A percentile compares a stretch with the other conserved stretches of the same genome.
Conservation (phyloP, 2,888 invertebrate species). For the Amitus sp. region DNA sequence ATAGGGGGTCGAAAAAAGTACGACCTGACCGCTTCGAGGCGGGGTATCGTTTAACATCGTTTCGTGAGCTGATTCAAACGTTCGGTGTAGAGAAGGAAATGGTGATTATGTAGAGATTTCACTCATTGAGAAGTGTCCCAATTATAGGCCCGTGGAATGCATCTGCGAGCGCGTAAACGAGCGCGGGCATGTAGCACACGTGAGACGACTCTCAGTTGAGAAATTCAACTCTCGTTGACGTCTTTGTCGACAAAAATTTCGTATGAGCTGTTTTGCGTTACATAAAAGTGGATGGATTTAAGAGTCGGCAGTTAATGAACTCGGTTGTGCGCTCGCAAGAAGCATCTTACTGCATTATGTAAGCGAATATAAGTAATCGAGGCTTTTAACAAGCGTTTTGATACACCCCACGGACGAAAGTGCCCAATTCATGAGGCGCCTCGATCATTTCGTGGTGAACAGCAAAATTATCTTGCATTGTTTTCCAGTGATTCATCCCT, state of each 20-base stretch:
- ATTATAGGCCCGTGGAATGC: constrained; percentile 10
- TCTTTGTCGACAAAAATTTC: constrained; percentile 7
- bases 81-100: constrained; percentile 1
- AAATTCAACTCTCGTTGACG: constrained; percentile 30
- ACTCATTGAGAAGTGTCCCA: constrained; percentile 9
- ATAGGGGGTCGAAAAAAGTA: neutral
- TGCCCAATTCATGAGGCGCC: too few relatives aligned
- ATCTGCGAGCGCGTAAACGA: constrained; percentile 13
- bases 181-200: constrained; percentile 21
- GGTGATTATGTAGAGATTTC: constrained; percentile 9
- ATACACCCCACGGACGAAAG: constrained; percentile 23
- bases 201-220: constrained; percentile 25
- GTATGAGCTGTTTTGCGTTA: constrained; percentile 42
- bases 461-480: too few relatives aligned
- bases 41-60: too few relatives aligned
- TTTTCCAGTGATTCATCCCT: too few relatives aligned
- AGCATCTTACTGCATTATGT: constrained; percentile 47
- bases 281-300: constrained; percentile 54
- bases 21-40: neutral
- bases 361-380: constrained; percentile 48
- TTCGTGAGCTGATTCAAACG: neutral
- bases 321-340: constrained; percentile 40
- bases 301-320: constrained; percentile 51
- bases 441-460: too few relatives aligned
- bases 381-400: constrained; percentile 16